These are phyloP conservation scores for Rhagonycha lutea DNA, from an alignment of 2,888 invertebrate species.

Conservation along the genomic window DNA sequence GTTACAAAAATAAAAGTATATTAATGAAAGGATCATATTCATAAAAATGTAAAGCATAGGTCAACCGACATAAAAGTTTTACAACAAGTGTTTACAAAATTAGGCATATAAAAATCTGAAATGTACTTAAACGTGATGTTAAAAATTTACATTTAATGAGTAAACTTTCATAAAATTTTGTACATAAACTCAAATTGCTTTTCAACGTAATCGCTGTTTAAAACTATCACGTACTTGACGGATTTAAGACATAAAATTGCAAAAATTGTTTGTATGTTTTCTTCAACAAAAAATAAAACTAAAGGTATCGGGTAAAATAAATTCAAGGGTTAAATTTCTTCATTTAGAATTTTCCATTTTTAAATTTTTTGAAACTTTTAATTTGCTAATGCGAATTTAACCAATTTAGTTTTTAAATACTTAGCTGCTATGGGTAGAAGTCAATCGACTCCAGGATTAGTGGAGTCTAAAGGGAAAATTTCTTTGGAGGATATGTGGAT, in stretches of 20 bases:
- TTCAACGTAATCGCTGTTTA: background rate
- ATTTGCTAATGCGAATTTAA: background rate
- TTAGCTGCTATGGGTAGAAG: slow-evolving; percentile 93
- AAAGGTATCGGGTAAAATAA: background rate
- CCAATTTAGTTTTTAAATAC: slow-evolving; percentile 32
- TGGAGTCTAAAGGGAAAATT: slow-evolving; percentile 89
- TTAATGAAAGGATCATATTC: background rate
- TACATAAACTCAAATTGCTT: background rate
- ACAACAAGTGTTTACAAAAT: background rate
- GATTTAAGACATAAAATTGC: background rate
- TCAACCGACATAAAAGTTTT: background rate
- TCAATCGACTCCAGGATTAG: slow-evolving; percentile 93
- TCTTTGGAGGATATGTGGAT: slow-evolving; percentile 87
- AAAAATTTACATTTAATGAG: background rate
- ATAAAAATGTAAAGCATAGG: background rate
- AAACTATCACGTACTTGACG: background rate
- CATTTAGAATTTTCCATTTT: background rate
- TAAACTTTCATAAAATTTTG: background rate
- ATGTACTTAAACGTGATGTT: background rate
- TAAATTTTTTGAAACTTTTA: background rate
- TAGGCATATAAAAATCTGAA: background rate
- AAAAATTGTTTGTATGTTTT: background rate
- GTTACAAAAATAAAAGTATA: background rate
- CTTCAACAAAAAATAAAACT: background rate
- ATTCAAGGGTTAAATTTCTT: background rate